phyloP scores from a whole-genome alignment of 2,797 vertebrate species.

The Galago senegalensis region DNA sequence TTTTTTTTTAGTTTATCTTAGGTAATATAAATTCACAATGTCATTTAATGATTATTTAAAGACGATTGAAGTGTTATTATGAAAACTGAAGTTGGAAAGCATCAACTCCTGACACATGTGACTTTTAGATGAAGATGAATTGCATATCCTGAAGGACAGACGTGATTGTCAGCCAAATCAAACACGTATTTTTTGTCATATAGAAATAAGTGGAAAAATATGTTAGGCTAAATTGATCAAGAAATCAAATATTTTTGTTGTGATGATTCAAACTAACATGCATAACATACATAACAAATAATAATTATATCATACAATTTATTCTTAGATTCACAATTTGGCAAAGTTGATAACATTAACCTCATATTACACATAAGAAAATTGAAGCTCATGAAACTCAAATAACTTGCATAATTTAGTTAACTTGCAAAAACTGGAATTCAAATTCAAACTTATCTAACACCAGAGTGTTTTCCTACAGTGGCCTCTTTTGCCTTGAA shows the following conservation, averaged over 20 bases:
- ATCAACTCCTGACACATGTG: neutral
- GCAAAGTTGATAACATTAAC: neutral
- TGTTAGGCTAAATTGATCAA: neutral
- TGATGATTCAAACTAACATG: neutral
- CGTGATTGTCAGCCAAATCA: neutral
- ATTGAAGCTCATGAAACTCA: neutral
- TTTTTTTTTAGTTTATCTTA: neutral
- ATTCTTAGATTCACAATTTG: conserved; percentile 7
- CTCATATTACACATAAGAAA: neutral
- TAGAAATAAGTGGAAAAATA: neutral
- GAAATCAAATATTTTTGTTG: neutral
- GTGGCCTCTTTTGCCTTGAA: neutral
- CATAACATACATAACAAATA: neutral
- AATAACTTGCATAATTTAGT: neutral
- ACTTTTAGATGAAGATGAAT: neutral
- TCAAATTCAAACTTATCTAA: neutral
- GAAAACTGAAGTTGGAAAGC: neutral
- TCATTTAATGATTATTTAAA: conserved; percentile 26
- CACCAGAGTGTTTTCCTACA: neutral
- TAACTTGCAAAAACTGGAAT: neutral
- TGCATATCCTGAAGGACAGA: neutral
- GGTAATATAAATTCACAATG: neutral
- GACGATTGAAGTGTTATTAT: conserved; percentile 23
- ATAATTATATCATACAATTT: neutral
- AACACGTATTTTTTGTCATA: neutral